A percentile compares a stretch with the other conserved stretches of the same genome.
These are phyloP conservation scores for Drosophila imparisetae DNA, from an alignment of 2,888 invertebrate species.

Conservation along the genomic window DNA sequence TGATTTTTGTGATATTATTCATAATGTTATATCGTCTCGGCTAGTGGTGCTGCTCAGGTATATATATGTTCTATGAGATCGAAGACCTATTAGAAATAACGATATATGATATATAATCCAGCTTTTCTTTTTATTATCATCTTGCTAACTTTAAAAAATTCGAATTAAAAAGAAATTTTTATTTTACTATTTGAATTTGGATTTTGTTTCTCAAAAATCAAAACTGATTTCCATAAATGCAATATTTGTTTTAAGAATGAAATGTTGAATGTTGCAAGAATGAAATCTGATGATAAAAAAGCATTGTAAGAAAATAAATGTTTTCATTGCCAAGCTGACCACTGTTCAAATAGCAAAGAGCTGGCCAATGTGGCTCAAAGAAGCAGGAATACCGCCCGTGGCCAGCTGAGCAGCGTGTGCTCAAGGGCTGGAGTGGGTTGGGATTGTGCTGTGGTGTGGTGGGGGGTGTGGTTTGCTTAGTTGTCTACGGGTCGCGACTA, in stretches of 20 bases:
- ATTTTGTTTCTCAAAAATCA: not conserved
- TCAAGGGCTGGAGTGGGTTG: not conserved
- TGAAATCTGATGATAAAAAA: not conserved
- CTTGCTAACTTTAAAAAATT: not conserved
- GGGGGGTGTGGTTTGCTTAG: slow-evolving; percentile 64
- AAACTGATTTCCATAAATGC: too few species aligned
- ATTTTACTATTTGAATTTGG: not conserved
- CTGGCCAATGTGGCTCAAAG: not conserved
- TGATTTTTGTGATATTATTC: too few species aligned
- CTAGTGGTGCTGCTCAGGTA: not conserved
- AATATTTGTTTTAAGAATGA: not conserved
- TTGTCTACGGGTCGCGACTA: slow-evolving; percentile 67
- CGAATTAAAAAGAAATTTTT: not conserved
- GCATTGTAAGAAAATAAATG: not conserved
- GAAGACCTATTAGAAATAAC: too few species aligned
- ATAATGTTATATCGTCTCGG: not conserved
- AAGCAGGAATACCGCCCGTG: slow-evolving; percentile 4
- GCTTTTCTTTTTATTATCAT: not conserved
- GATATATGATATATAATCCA: not conserved
- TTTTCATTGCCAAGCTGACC: not conserved
- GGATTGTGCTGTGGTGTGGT: not conserved
- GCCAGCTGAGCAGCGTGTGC: slow-evolving; percentile 17
- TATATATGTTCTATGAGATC: not conserved
- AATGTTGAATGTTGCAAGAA: not conserved
- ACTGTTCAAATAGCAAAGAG: slow-evolving; percentile 5